phyloP scores from a whole-genome alignment of 2,113 vertebrate species.

The Todiramphus chloris region DNA sequence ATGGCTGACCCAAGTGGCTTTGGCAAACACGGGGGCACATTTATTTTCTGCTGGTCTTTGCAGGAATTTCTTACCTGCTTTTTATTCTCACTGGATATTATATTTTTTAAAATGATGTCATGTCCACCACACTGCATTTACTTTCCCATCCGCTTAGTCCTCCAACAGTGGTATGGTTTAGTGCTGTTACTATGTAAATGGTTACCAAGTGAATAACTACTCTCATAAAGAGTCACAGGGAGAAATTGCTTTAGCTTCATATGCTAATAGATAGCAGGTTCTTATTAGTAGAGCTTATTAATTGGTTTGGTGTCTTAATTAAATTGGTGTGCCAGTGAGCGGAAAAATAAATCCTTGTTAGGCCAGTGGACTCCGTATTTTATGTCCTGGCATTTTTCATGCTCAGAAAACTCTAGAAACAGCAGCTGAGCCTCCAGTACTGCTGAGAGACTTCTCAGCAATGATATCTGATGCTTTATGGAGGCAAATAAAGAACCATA shows the following conservation, averaged over 20 bases:
- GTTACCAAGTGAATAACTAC: slow-evolving; percentile 24
- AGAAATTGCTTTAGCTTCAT: slow-evolving; percentile 38
- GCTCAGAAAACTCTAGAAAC: neutral
- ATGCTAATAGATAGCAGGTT: slow-evolving; percentile 11
- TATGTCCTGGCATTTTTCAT: neutral
- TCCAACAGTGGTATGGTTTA: neutral
- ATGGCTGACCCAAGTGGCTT: neutral
- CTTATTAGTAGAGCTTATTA: slow-evolving; percentile 54
- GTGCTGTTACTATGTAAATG: slow-evolving; percentile 10
- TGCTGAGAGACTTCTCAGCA: neutral
- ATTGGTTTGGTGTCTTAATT: slow-evolving; percentile 52
- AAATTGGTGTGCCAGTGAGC: slow-evolving; percentile 5
- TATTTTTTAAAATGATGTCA: neutral
- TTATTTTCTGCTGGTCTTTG: neutral
- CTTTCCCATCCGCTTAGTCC: neutral
- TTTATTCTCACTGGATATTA: neutral
- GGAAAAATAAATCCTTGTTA: slow-evolving; percentile 39
- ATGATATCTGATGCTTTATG: neutral
- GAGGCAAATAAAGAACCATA: neutral
- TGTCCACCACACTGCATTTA: neutral
- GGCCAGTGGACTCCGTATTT: neutral
- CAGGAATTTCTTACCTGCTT: neutral
- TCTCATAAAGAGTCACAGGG: slow-evolving; percentile 24
- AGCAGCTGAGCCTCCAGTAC: neutral
- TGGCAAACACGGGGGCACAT: neutral